phyloP scores from a whole-genome alignment of 2,113 vertebrate species.

The Leiothrix lutea region DNA sequence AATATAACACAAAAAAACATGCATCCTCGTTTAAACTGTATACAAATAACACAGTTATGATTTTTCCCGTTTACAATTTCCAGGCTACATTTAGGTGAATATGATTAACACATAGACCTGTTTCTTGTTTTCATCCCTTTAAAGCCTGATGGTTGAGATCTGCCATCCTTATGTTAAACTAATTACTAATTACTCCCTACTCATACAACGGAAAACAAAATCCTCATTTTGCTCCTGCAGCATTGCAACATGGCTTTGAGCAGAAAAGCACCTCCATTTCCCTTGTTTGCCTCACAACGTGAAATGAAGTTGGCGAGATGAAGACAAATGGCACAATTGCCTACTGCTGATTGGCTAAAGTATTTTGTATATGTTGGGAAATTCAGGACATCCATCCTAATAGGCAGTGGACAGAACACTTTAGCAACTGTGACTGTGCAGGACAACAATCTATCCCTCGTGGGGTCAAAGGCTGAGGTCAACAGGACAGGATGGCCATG shows the following conservation, averaged over 20 bases:
- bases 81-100: neutral
- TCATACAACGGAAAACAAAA: neutral
- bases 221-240: neutral
- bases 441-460: slow-evolving; percentile 63
- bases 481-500: slow-evolving; percentile 46
- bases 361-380: slow-evolving; percentile 64
- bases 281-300: neutral
- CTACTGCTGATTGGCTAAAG: slow-evolving; percentile 65
- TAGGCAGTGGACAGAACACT: slow-evolving; percentile 64
- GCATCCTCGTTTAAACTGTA: neutral
- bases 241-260: neutral
- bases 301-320: slow-evolving; percentile 64
- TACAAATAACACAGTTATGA: neutral
- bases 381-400: slow-evolving; percentile 72
- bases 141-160: neutral
- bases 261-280: neutral
- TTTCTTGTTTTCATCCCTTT: neutral
- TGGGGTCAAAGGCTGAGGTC: slow-evolving; percentile 69
- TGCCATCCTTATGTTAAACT: neutral
- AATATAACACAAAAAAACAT: no score
- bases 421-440: slow-evolving; percentile 45
- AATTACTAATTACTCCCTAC: neutral
- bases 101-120: neutral
- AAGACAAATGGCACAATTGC: slow-evolving; percentile 78
- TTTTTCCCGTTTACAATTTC: neutral